These are phyloP conservation scores for Hippotragus niger DNA, from an alignment of 2,113 vertebrate genomes.

Conservation along the genomic window DNA sequence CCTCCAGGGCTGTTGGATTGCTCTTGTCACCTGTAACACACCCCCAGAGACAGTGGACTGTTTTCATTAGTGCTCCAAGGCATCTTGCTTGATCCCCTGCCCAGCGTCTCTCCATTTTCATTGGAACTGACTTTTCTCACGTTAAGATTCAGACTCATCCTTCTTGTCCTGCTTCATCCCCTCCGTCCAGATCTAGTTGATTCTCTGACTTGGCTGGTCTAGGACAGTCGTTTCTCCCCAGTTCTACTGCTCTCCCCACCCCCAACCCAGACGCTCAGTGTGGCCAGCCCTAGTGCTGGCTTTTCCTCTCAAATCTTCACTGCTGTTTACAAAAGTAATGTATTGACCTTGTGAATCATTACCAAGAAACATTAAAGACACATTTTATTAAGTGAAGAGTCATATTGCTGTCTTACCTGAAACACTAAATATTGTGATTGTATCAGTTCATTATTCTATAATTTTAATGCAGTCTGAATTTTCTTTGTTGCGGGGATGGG, in stretches of 20 bases:
- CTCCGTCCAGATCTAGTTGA: not conserved
- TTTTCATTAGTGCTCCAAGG: conserved; percentile 19
- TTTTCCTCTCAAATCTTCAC: not conserved
- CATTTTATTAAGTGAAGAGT: not conserved
- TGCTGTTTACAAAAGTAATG: not conserved
- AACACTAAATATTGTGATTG: not conserved
- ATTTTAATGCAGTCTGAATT: not conserved
- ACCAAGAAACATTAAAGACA: not conserved
- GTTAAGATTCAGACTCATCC: not conserved
- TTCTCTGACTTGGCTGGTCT: not conserved
- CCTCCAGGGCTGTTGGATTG: not conserved
- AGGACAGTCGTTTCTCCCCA: not conserved
- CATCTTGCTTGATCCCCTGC: not conserved
- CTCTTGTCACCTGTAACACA: not conserved
- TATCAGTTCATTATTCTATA: not conserved
- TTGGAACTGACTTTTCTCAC: not conserved
- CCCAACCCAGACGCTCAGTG: not conserved
- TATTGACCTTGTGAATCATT: not conserved
- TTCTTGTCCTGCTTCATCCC: not conserved
- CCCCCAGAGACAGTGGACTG: not conserved
- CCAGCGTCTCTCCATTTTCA: not conserved
- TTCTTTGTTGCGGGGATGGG: not conserved
- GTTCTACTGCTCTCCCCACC: not conserved
- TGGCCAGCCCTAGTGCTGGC: not conserved
- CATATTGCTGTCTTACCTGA: not conserved